Percentiles rank a stretch among this genome's conserved stretches.
Conservation (phyloP, 2,113 vertebrate genomes). For the Poeciliopsis turrubarensis region DNA sequence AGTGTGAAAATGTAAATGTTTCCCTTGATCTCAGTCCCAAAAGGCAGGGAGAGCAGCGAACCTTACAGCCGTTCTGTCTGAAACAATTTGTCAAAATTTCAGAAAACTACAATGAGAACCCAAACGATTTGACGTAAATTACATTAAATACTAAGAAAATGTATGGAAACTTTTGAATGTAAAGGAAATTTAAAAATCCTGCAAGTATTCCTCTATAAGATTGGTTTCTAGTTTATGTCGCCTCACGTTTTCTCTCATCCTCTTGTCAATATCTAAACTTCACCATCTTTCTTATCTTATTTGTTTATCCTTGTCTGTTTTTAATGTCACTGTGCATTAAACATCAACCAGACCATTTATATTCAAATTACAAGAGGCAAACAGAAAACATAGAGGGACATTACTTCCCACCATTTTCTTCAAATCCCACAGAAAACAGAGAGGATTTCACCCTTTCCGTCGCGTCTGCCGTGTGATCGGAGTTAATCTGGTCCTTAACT, state of each 20-base stretch:
- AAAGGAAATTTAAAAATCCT: too few species aligned
- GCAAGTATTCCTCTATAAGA: too few species aligned
- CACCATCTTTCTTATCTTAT: background rate
- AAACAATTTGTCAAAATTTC: too few species aligned
- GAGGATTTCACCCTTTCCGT: background rate
- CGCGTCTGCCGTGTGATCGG: slow-evolving; percentile 11
- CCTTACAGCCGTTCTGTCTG: too few species aligned
- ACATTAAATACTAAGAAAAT: too few species aligned
- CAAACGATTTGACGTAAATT: too few species aligned
- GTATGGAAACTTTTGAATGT: too few species aligned
- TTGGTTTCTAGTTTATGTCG: background rate
- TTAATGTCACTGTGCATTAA: slow-evolving; percentile 6
- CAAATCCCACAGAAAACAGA: background rate
- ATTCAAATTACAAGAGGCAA: background rate
- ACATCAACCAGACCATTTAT: slow-evolving; percentile 11
- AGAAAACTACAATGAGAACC: too few species aligned
- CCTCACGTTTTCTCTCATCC: background rate
- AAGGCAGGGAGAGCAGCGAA: too few species aligned
- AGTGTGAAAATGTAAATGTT: too few species aligned
- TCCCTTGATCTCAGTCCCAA: too few species aligned
- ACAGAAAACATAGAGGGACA: background rate
- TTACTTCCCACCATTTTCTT: background rate
- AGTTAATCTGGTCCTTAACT: slow-evolving; percentile 34
- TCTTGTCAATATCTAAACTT: slow-evolving; percentile 6
- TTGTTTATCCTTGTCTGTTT: slow-evolving; percentile 24